phyloP scores from a whole-genome alignment of 37 sponge, comb jelly and placozoan genomes.

The Mnemiopsis leidyi region DNA sequence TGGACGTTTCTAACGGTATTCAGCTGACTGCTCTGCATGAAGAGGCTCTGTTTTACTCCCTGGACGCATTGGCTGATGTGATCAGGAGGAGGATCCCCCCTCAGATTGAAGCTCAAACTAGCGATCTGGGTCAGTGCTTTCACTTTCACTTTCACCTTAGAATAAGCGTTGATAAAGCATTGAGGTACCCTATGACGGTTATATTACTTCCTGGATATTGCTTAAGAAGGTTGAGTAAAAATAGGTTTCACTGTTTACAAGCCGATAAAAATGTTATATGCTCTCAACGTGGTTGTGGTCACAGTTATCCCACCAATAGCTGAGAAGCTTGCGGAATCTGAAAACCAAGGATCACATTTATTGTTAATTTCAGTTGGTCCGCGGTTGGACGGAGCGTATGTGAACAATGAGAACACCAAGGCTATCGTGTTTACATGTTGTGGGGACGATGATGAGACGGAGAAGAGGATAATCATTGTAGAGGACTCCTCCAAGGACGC shows the following conservation, averaged over 20 bases:
- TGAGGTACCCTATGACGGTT: too few relatives aligned
- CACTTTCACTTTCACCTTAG: too few relatives aligned
- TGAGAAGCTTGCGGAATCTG: too few relatives aligned
- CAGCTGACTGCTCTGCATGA: slow-evolving; percentile 14
- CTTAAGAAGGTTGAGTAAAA: too few relatives aligned
- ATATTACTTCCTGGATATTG: too few relatives aligned
- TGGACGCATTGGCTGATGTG: slow-evolving; percentile 29
- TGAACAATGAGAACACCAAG: neutral
- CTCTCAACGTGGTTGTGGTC: too few relatives aligned
- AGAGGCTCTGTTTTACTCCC: slow-evolving; percentile 50
- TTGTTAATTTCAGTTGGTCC: slow-evolving; percentile 18
- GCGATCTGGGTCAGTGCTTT: neutral
- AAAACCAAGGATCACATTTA: too few relatives aligned
- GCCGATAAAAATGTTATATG: too few relatives aligned
- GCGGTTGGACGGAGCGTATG: neutral
- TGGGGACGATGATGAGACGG: neutral
- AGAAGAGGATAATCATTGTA: slow-evolving; percentile 16
- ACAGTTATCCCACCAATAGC: too few relatives aligned
- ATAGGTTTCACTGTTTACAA: too few relatives aligned
- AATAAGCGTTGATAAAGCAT: too few relatives aligned
- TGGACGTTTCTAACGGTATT: neutral
- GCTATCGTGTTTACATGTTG: slow-evolving; percentile 28
- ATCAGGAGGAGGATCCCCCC: neutral
- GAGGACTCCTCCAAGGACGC: slow-evolving; percentile 2
- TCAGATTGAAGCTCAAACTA: neutral